Evolutionary conservation across 2,888 invertebrate species (phyloP).

Genomic region (Stenurella melanura): DNA sequence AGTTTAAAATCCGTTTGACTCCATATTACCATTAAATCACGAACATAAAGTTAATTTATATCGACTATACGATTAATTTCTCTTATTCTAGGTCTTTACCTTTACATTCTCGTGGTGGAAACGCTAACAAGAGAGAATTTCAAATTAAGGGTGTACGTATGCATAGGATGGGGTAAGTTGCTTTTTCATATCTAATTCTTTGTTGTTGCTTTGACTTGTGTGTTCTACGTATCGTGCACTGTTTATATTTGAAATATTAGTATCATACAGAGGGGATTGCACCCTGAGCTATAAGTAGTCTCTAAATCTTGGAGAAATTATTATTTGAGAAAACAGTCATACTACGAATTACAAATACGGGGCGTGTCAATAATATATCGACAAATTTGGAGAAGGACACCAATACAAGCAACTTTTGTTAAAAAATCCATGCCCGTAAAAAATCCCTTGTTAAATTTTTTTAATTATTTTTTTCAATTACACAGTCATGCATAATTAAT

Average conservation of each 20-base stretch:
- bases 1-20: not conserved
- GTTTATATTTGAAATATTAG: constrained; percentile 17
- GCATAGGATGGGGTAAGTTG: constrained; percentile 92
- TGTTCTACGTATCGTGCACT: not conserved
- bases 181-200: not conserved
- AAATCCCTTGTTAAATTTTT: no score
- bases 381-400: no score
- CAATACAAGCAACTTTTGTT: no score
- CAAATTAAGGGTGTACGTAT: constrained; percentile 85
- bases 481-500: no score
- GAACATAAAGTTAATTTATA: not conserved
- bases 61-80: constrained; percentile 43
- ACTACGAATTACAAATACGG: not conserved
- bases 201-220: not conserved
- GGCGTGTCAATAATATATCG: no score
- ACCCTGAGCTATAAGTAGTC: not conserved
- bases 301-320: not conserved
- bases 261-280: not conserved
- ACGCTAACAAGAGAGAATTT: constrained; percentile 91
- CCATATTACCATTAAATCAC: not conserved
- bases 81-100: constrained; percentile 82
- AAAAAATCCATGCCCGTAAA: no score
- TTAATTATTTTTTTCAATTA: no score
- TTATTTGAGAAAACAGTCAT: not conserved
- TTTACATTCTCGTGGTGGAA: constrained; percentile 91